These are phyloP conservation scores for Hirtodrosophila duncani DNA, from an alignment of 2,888 invertebrate genomes.

Conservation along the genomic window DNA sequence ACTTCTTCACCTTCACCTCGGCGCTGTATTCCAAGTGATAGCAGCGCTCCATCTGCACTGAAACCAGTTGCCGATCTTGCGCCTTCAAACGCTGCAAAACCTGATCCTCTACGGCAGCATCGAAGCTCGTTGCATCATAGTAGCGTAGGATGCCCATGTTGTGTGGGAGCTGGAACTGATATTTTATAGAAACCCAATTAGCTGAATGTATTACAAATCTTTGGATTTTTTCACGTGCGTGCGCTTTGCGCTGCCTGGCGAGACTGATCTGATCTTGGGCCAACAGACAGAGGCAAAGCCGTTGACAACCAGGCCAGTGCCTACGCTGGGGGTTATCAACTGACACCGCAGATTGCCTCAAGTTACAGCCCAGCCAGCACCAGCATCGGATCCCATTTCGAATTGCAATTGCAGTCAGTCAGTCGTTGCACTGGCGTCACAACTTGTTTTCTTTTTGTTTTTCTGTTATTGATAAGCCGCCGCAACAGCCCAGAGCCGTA, in stretches of 20 bases:
- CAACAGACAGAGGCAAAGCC: slow-evolving; percentile 11
- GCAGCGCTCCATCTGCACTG: slow-evolving; percentile 82
- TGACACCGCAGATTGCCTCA: slow-evolving; percentile 17
- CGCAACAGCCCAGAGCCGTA: too few relatives aligned
- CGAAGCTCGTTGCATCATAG: slow-evolving; percentile 57
- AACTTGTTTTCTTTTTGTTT: slow-evolving; percentile 38
- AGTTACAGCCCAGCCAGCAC: slow-evolving; percentile 39
- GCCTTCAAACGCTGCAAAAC: slow-evolving; percentile 80
- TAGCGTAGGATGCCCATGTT: slow-evolving; percentile 65
- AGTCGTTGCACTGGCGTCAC: slow-evolving; percentile 55
- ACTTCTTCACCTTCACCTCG: slow-evolving; percentile 51
- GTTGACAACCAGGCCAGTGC: slow-evolving; percentile 43
- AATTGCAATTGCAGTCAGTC: slow-evolving; percentile 11
- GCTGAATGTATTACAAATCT: neutral
- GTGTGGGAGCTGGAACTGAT: slow-evolving; percentile 18
- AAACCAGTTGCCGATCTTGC: slow-evolving; percentile 56
- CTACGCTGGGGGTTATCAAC: slow-evolving; percentile 53
- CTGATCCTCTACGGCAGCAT: slow-evolving; percentile 81
- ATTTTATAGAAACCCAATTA: neutral
- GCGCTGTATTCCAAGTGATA: slow-evolving; percentile 85
- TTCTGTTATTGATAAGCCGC: slow-evolving; percentile 41
- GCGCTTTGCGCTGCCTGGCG: slow-evolving; percentile 3
- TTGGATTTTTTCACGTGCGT: slow-evolving; percentile 26
- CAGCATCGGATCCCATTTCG: slow-evolving; percentile 22
- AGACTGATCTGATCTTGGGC: slow-evolving; percentile 15